Percentiles rank a stretch among this genome's conserved stretches.
These are phyloP conservation scores for Columba livia DNA, from an alignment of 2,113 vertebrate species.

Conservation along the genomic window DNA sequence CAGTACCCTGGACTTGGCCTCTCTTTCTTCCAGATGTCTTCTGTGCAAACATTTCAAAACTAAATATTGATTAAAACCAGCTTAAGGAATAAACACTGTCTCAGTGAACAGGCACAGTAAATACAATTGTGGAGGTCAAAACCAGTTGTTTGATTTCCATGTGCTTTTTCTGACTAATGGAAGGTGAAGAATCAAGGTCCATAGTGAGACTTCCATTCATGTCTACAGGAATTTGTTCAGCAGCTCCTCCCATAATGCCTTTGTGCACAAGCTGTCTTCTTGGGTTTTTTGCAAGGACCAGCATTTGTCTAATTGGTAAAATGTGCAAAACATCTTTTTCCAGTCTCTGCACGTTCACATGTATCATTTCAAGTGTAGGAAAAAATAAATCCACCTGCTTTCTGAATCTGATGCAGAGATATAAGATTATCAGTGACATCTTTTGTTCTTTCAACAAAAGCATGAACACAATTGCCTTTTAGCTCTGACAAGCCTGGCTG, in stretches of 20 bases:
- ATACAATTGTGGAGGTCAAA: neutral
- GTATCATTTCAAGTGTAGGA: neutral
- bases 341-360: neutral
- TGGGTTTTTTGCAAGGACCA: neutral
- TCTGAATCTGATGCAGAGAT: neutral
- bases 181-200: neutral
- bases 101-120: neutral
- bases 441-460: neutral
- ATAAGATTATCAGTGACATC: neutral
- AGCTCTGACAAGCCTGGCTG: neutral
- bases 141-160: neutral
- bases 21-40: neutral
- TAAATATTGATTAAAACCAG: constrained; percentile 18
- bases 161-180: neutral
- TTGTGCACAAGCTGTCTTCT: neutral
- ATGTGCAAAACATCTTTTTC: neutral
- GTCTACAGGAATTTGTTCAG: neutral
- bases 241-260: neutral
- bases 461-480: neutral
- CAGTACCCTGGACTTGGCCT: neutral
- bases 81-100: neutral
- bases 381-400: neutral
- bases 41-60: neutral
- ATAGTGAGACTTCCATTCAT: neutral
- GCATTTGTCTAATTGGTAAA: neutral